Conservation (phyloP, 2,113 vertebrate species). For the Ciconia stormi region DNA sequence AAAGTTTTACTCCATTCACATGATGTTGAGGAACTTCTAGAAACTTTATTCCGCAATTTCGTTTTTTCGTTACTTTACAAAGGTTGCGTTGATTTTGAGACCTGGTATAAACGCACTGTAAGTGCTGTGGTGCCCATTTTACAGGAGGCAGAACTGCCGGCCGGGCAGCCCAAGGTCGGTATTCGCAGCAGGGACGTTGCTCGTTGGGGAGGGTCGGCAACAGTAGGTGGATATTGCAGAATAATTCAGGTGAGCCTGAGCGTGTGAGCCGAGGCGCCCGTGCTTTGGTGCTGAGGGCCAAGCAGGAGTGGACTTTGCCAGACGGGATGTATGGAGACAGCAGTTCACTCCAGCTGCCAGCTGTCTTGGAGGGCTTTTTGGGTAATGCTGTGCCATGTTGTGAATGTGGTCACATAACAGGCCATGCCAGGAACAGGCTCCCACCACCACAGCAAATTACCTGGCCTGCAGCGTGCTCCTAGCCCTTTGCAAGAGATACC, state of each 20-base stretch:
- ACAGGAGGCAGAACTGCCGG: background rate
- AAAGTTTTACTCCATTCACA: background rate
- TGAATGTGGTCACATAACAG: background rate
- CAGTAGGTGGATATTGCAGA: background rate
- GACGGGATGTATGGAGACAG: rapidly evolving
- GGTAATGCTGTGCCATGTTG: background rate
- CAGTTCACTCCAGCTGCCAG: background rate
- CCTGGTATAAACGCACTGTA: background rate
- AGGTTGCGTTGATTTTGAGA: background rate
- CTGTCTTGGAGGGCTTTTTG: background rate
- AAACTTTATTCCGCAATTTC: background rate
- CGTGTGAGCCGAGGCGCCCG: rapidly evolving
- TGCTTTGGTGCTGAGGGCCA: background rate
- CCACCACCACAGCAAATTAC: background rate
- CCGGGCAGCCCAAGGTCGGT: background rate
- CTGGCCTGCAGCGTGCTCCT: background rate
- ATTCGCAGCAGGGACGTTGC: background rate
- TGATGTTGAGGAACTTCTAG: background rate
- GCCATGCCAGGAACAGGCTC: background rate
- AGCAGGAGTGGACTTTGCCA: background rate
- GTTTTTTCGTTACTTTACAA: rapidly evolving
- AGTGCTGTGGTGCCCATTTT: background rate
- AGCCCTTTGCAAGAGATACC: background rate
- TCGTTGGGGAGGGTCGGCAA: rapidly evolving
- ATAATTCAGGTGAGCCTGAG: background rate